Conservation (phyloP, 2,113 vertebrate species). For the Semnopithecus entellus region DNA sequence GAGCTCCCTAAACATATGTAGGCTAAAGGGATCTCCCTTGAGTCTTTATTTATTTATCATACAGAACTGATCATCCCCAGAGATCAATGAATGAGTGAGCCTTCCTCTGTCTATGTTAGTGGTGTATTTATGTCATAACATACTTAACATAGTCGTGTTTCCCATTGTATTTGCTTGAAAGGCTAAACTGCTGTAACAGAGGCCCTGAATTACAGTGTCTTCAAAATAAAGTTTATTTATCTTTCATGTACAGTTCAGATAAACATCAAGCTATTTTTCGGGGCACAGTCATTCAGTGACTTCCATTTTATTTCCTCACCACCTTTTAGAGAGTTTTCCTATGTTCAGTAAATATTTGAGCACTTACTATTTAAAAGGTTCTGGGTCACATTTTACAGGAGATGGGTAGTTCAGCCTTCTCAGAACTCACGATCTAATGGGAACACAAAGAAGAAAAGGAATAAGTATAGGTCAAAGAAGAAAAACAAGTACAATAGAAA, state of each 20-base stretch:
- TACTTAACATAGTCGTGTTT: neutral
- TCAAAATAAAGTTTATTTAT: slow-evolving; percentile 14
- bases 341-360: neutral
- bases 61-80: neutral
- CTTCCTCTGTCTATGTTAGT: neutral
- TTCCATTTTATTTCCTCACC: neutral
- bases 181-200: neutral
- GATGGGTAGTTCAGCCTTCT: neutral
- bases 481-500: neutral
- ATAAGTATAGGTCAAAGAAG: neutral
- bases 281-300: neutral
- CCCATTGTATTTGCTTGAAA: neutral
- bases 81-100: neutral
- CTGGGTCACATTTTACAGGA: neutral
- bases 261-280: neutral
- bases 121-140: neutral
- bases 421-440: neutral
- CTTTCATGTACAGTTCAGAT: neutral
- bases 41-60: neutral
- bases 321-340: neutral
- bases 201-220: neutral
- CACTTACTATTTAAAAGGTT: neutral
- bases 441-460: neutral
- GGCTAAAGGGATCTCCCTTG: neutral
- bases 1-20: neutral